Evolutionary conservation across 2,113 vertebrate genomes (phyloP), one percentile per base, ranked within the genome.

Genomic region (Heterochromis multidens): DNA sequence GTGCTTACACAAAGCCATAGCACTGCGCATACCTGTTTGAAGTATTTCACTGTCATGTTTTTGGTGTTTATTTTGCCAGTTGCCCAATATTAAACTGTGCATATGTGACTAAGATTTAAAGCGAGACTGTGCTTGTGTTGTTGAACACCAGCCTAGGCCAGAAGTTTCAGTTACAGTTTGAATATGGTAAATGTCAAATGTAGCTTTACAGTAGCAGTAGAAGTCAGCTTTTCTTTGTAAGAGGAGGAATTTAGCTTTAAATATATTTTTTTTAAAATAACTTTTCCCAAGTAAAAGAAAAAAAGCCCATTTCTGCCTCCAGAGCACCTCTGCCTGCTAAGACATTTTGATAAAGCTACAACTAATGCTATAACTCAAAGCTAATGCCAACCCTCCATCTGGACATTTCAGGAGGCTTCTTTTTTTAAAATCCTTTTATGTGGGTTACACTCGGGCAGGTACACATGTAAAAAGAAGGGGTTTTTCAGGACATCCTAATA

Each of bases 241-340:
- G 43, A 52, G 46, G 23, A 70, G 52, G 23, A 82, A 74, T 46
- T 11, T 33, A 23, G 16, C 63, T 59, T 59, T 14, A 60, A 58
- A 82, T 59, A 79, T 74, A 29, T 72, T 46, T 74, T 74, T 52
- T 21, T 74, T 1, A 14, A 52, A 74, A 31, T 74, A 52, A 74
- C 67, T 27, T 74, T 52, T 29, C 43, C 67, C 12, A 70, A 52
- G 17, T 80, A 16, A 65, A 65, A 65, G 37, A 6, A 59, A 40
- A 56, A 46, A 67, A 40, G 40, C 2, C 86, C 76, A 65, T 83
- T 84, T 84, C 40, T 90, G 86, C 82, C 82, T 84, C 83, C 81
- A 81, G 81, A 82, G 82, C 21, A 59, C 74, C 78, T 83, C 31
- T 8, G 52, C 46, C 76, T 80, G 56, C 46, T n/a, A 29, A 80